Base-by-base conservation (phyloP, 92 coral and sea anemone genomes). In the Zoanthus gigantus region DNA sequence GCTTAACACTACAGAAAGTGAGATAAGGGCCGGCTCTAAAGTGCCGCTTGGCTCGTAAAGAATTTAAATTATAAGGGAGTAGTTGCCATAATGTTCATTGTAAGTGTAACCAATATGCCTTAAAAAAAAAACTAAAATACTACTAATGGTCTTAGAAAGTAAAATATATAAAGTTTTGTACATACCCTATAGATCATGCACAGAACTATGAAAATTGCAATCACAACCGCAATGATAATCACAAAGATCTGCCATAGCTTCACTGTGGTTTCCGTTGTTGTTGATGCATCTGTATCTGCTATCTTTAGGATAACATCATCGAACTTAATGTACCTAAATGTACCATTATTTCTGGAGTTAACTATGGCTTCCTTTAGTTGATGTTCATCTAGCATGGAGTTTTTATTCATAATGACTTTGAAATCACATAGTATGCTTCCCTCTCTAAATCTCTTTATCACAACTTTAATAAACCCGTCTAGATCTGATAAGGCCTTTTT, bases 361-460 rank as follows among this genome's bases (percentile, higher is more conserved):
- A 47, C 28, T 10, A 72, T 37, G 7, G 54, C 28, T 17, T 45
- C 60, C 30, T 74, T 5, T 29, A 74, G 45, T 1, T 1, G 56
- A n/a, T 17, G 4, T 74, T 15, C 79, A 74, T 74, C 44, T n/a
- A 15, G 16, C 18, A 4, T 72, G 52, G 92, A 77, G 13, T 37
- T 45, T 28, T 79, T 66, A 10, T 50, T 69, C 65, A 90, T 78
- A 15, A 82, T n/a, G 34, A 91, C 57, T 0, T 72, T 52, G 75
- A 93, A 93, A 31, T 16, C 79, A 77, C 92, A 89, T 45, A 93
- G 52, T 6, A 89, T 76, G 73, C 96, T 93, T 45, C 96, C 96
- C 56, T 67, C 16, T 37, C 82, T 54, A 82, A 91, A 93, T 12
- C 76, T 57, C 4, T 66, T 77, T 0, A 83, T 78, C 16, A 32